Conservation (phyloP, 2,888 invertebrate species). For the Leptinotarsa juncta region DNA sequence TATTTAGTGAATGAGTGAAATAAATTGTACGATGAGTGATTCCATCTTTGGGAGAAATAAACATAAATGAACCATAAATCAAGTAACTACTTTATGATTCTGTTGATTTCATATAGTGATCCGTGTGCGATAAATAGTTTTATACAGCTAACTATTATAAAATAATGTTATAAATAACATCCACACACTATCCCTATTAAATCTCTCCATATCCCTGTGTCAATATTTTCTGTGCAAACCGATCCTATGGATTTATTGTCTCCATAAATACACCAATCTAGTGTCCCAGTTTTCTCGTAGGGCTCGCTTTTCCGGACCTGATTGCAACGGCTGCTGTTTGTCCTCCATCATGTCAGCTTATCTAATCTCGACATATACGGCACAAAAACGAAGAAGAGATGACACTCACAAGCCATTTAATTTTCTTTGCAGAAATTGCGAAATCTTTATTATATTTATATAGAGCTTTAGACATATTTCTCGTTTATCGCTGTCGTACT, state of each 20-base stretch:
- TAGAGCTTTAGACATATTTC: slow-evolving; percentile 21
- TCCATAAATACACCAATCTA: slow-evolving; percentile 15
- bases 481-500: slow-evolving; percentile 22
- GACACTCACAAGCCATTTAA: slow-evolving; percentile 21
- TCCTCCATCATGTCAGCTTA: slow-evolving; percentile 17
- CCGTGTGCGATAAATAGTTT: no score
- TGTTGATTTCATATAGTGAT: no score
- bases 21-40: no score
- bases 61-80: no score
- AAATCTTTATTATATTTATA: slow-evolving; percentile 23
- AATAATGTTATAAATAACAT: background rate
- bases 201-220: background rate
- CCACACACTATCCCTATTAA: background rate
- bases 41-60: no score
- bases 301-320: slow-evolving; percentile 11
- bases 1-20: no score
- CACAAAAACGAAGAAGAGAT: slow-evolving; percentile 9
- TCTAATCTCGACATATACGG: slow-evolving; percentile 16
- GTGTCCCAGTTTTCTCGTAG: slow-evolving; percentile 13
- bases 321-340: slow-evolving; percentile 17
- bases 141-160: no score
- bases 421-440: slow-evolving; percentile 16
- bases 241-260: background rate
- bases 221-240: slow-evolving; percentile 17
- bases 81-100: no score